Percentiles rank a stretch among this genome's conserved stretches.
phyloP scores from a whole-genome alignment of 2,797 vertebrate genomes.

The Bothrops alternatus region DNA sequence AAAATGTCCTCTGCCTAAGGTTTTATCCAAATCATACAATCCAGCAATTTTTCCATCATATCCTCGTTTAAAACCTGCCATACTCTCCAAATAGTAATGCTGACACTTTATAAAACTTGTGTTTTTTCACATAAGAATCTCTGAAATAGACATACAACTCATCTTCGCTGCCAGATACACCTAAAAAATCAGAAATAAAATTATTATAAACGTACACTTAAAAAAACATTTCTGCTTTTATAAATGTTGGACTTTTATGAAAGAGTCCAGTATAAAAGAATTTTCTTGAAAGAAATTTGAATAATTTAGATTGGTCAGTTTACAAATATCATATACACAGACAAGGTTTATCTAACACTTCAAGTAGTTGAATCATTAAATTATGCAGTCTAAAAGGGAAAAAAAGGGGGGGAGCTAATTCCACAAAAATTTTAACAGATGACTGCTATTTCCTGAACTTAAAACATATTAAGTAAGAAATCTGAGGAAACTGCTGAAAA shows the following conservation, averaged over 20 bases:
- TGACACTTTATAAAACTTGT: slow-evolving; percentile 55
- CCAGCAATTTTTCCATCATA: slow-evolving; percentile 98
- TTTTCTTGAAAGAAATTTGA: background rate
- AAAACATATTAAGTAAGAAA: background rate
- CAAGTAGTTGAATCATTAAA: background rate
- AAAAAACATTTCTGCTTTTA: background rate
- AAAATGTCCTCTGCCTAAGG: slow-evolving; percentile 94
- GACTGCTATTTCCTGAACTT: background rate
- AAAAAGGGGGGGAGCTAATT: background rate
- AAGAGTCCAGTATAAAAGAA: background rate
- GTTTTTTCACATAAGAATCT: slow-evolving; percentile 80
- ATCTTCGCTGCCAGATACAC: slow-evolving; percentile 75
- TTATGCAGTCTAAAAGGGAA: background rate
- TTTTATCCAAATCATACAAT: slow-evolving; percentile 97
- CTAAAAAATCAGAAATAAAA: slow-evolving; percentile 64
- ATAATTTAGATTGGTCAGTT: background rate
- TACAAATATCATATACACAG: background rate
- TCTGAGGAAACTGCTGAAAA: background rate
- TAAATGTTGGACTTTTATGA: background rate
- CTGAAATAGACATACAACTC: slow-evolving; percentile 74
- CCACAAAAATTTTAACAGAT: background rate
- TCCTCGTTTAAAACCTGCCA: slow-evolving; percentile 96
- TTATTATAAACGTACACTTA: slow-evolving; percentile 27
- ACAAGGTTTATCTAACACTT: background rate
- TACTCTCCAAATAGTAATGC: slow-evolving; percentile 66